A percentile compares a stretch with the other conserved stretches of the same genome.
phyloP scores from a whole-genome alignment of 2,888 invertebrate species.

The Ethmia dodecea region DNA sequence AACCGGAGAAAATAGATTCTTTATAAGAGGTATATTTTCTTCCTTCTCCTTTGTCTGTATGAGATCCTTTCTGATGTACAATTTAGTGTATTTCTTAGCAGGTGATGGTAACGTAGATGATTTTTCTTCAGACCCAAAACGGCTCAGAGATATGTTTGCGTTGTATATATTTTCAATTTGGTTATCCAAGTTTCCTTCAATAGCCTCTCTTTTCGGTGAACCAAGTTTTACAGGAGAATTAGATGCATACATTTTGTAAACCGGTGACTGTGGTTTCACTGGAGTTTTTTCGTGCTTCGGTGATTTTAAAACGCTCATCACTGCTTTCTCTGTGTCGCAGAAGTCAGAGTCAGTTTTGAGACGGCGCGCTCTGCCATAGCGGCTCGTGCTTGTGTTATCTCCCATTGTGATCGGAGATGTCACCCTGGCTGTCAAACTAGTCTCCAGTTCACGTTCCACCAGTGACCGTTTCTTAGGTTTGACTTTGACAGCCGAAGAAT shows the following conservation, averaged over 20 bases:
- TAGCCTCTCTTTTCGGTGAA: conserved; percentile 26
- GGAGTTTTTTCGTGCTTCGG: conserved; percentile 42
- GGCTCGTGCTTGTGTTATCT: conserved; percentile 61
- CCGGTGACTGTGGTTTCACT: conserved; percentile 30
- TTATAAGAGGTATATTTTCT: conserved; percentile 48
- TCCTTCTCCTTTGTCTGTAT: conserved; percentile 59
- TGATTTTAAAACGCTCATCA: conserved; percentile 36
- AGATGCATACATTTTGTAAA: conserved; percentile 60
- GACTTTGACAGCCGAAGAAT: conserved; percentile 27
- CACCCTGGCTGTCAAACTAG: conserved; percentile 54
- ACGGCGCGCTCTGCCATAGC: conserved; percentile 79
- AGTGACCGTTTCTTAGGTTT: conserved; percentile 63
- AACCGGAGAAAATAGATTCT: conserved; percentile 55
- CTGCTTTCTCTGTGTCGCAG: conserved; percentile 49
- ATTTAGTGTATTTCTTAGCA: conserved; percentile 45
- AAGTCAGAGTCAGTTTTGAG: conserved; percentile 66
- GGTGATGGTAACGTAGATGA: conserved; percentile 28
- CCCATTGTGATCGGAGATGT: conserved; percentile 46
- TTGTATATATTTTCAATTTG: conserved; percentile 37
- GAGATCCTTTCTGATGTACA: conserved; percentile 60
- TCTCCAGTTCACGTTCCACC: conserved; percentile 64
- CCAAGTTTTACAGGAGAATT: conserved; percentile 48
- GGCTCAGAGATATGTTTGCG: conserved; percentile 53
- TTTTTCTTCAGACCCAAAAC: conserved; percentile 45
- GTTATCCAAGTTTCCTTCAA: conserved; percentile 6